phyloP scores from a whole-genome alignment of 1,140 invertebrate genomes.

The Drosophila busckii region DNA sequence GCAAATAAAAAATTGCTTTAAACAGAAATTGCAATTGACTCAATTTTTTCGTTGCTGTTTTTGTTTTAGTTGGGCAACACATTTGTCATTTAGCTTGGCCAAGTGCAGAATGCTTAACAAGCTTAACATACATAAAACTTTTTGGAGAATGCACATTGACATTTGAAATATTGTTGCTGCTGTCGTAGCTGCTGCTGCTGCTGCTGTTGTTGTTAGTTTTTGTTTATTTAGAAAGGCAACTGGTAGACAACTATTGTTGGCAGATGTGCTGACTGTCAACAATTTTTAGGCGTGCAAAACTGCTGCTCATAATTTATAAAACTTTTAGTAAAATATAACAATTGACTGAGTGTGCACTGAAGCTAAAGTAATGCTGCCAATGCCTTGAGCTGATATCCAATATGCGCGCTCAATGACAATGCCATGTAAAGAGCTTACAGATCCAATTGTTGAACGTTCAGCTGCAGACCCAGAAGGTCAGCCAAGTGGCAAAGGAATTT shows the following conservation, averaged over 20 bases:
- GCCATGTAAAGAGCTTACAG: too few relatives aligned
- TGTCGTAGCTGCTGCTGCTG: not conserved
- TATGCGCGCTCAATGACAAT: too few relatives aligned
- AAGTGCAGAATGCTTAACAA: conserved; percentile 46
- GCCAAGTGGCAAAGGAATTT: conserved; percentile 66
- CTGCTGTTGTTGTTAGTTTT: conserved; percentile 9
- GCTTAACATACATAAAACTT: conserved; percentile 2
- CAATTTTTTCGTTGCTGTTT: conserved; percentile 29
- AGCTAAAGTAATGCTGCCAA: too few relatives aligned
- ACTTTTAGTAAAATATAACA: too few relatives aligned
- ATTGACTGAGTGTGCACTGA: too few relatives aligned
- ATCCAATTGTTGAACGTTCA: too few relatives aligned
- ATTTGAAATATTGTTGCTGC: conserved; percentile 43
- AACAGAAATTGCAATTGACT: conserved; percentile 57
- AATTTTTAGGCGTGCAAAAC: conserved; percentile 1
- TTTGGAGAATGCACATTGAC: conserved; percentile 54
- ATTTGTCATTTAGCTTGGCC: conserved; percentile 35
- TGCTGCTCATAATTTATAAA: too few relatives aligned
- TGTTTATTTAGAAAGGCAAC: conserved; percentile 43
- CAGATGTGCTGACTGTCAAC: conserved; percentile 33
- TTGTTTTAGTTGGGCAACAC: not conserved
- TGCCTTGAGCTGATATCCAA: too few relatives aligned
- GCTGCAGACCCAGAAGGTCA: conserved; percentile 54
- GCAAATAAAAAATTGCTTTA: conserved; percentile 16
- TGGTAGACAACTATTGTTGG: conserved; percentile 13